A percentile compares a stretch with the other conserved stretches of the same genome.
phyloP scores from a whole-genome alignment of 1,140 invertebrate genomes.

The Hypsibius dujardini region DNA sequence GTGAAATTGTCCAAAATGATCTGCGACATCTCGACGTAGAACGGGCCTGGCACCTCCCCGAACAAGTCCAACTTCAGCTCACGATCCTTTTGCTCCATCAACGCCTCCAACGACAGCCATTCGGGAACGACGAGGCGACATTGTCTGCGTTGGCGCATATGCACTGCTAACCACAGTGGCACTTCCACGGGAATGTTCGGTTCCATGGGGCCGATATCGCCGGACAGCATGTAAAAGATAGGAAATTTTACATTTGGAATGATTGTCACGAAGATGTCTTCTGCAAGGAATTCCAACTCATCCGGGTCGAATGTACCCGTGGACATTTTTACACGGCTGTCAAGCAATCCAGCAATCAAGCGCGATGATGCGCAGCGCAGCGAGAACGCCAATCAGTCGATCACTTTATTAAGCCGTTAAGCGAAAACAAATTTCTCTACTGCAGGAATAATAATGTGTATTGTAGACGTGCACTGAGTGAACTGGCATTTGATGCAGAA shows the following conservation, averaged over 20 bases:
- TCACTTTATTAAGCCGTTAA: too few species aligned
- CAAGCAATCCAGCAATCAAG: neutral
- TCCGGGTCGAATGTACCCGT: constrained; percentile 6
- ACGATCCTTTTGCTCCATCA: constrained; percentile 62
- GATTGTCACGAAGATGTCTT: constrained; percentile 61
- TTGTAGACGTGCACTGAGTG: neutral
- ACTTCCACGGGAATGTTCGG: constrained; percentile 55
- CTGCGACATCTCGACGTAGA: constrained; percentile 78
- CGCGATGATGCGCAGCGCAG: too few species aligned
- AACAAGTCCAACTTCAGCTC: constrained; percentile 50
- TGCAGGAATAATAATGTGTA: too few species aligned
- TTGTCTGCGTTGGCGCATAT: constrained; percentile 74
- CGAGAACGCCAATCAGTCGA: too few species aligned
- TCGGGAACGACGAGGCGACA: constrained; percentile 72
- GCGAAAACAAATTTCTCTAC: too few species aligned
- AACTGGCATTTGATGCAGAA: neutral
- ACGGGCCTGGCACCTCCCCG: constrained; percentile 70
- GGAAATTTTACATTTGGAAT: constrained; percentile 49
- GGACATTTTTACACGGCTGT: neutral
- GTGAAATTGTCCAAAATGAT: constrained; percentile 52
- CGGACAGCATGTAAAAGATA: constrained; percentile 46
- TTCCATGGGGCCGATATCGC: constrained; percentile 55
- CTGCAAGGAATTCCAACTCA: constrained; percentile 62
- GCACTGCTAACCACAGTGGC: constrained; percentile 85
- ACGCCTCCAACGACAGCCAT: constrained; percentile 72